Evolutionary conservation across 2,888 invertebrate species (phyloP), one percentile per base, ranked within the genome.

Genomic region (Apodemia zela): DNA sequence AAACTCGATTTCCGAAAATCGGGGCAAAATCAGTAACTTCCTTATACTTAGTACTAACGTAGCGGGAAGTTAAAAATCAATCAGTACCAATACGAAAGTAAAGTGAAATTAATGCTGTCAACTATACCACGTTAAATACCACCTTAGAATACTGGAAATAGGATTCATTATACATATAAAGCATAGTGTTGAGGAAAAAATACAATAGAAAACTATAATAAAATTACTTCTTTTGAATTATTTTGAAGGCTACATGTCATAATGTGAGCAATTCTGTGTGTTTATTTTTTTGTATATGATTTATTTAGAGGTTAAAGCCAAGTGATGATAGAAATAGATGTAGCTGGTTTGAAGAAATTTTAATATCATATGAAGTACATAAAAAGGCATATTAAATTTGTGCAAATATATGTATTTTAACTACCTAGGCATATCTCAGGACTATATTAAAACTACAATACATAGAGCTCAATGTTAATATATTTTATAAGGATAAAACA

Each of bases 401-500:
- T 51, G 51, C 51, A 51, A 51, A 49, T 49, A 49, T 49, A 21
- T 21, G 21, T 21, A 49, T 49, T 49, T 38, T 51, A 51, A 51
- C 11, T 51, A 51, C 51, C 51, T 51, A 51, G 51, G 21, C 51
- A 51, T 51, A 51, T 13, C 51, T 70, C 65, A 72, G 72, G 71
- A 75, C 74, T 73, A 77, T 80, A 91, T 85, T 89, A 80, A 92
- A 92, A 92, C 91, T 79, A 91, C 84, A 89, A 82, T 89, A 73
- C 84, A 82, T 85, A 85, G 92, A 92, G 89, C 87, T 91, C 87
- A 92, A 92, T 92, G 90, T 90, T 92, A 92, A 92, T 92, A 92
- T 92, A 92, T 92, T 92, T 89, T 89, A 80, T 89, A 89, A 90
- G 89, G 90, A 89, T 88, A 91, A 92, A 92, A 92, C 91, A 92